Conservation (phyloP, 2,888 invertebrate species). For the Celastrina argiolus region DNA sequence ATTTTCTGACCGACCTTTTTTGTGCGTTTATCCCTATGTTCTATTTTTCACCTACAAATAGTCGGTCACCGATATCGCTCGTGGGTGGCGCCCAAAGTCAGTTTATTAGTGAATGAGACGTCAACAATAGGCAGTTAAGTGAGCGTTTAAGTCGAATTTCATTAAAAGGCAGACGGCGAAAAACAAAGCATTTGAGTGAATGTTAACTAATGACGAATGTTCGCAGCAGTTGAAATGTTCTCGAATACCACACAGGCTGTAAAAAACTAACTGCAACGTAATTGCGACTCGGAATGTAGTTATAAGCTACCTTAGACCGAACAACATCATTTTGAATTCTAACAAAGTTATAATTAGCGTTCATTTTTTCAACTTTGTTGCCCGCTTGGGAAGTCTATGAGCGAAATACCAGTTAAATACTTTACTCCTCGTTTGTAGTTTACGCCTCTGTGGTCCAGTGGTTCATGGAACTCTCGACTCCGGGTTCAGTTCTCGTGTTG, state of each 20-base stretch:
- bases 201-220: constrained; percentile 64
- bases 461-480: too few species aligned
- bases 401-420: neutral
- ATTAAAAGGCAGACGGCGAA: constrained; percentile 60
- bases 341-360: constrained; percentile 24
- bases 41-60: too few species aligned
- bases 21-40: too few species aligned
- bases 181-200: constrained; percentile 56
- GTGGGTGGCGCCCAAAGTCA: too few species aligned
- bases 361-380: constrained; percentile 15
- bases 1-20: too few species aligned
- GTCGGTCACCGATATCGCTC: too few species aligned
- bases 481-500: too few species aligned
- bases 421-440: neutral
- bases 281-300: constrained; percentile 58
- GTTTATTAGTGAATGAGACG: constrained; percentile 33
- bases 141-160: constrained; percentile 39
- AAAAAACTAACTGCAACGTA: constrained; percentile 55
- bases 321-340: constrained; percentile 27
- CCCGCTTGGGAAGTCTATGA: constrained; percentile 10
- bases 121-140: constrained; percentile 36
- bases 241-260: constrained; percentile 44
- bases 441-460: too few species aligned
- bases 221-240: constrained; percentile 56
- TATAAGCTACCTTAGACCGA: constrained; percentile 41